Evolutionary conservation across 1,140 invertebrate genomes (phyloP), one percentile per base, ranked within the genome.

Genomic region (Lordiphosa collinella): DNA sequence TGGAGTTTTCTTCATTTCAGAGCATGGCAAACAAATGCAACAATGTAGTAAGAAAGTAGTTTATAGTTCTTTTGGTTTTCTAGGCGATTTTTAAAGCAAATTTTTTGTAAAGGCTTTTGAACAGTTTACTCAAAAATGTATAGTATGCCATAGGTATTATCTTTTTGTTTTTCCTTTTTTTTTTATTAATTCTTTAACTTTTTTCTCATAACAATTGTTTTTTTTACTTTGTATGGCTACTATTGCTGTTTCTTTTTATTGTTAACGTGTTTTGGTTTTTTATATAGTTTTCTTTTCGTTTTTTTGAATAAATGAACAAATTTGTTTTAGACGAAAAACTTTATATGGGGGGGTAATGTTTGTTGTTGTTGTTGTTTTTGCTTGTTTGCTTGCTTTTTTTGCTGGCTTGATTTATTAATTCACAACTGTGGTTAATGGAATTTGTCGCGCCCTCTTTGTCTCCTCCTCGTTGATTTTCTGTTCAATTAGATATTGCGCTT

Each of bases 401-500:
- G 59, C 63, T 65, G 47, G 46, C 32, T 71, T 63, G 52, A 25
- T 74, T 51, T 56, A 59, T 71, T 74, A 88, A 86, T 88, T 88
- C 78, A 93, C 93, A 90, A 94, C 92, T 89, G 92, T 92, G 82
- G 93, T 92, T 90, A 95, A 92, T 90, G 93, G 92, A 91, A 95
- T 96, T 90, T 96, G 95, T 89, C 95, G 93, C 79, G 96, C 95
- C 89, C 97, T 93, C 91, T 98, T 98, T 65, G 94, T 92, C 92
- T 98, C 96, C 92, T 98, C 97, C 90, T 98, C 96, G 89, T 93
- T 94, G 90, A 99, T 97, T 90, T 96, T 95, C 91, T 97, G 96
- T 91, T 98, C 95, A 90, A 99, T 98, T 89, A 98, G 93, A 92
- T 95, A 96, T 87, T 97, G 95, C 89, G 97, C 97, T 90, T 93